Evolutionary conservation across 1,140 invertebrate genomes (phyloP).

Genomic region (Marisa cornuarietis): DNA sequence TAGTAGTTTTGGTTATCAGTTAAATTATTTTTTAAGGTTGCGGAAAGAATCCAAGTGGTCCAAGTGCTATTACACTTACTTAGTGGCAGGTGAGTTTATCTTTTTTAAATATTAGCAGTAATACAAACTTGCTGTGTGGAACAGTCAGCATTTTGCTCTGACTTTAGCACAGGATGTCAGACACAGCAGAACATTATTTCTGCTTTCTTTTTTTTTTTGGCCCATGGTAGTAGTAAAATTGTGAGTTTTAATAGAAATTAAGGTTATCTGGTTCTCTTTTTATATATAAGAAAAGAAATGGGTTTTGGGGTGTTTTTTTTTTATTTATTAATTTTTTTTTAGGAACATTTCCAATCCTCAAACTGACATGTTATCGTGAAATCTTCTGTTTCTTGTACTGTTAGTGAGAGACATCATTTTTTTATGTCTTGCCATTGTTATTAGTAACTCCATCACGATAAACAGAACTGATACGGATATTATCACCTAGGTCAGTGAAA

Average conservation of each 20-base stretch:
- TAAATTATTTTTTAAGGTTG: constrained; percentile 59
- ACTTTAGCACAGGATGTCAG: no score
- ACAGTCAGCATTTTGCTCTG: no score
- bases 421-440: constrained; percentile 4
- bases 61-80: constrained; percentile 77
- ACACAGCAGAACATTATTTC: no score
- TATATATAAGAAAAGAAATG: no score
- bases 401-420: neutral
- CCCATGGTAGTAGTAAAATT: no score
- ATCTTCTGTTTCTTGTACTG: no score
- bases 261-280: no score
- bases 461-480: neutral
- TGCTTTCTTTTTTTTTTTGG: no score
- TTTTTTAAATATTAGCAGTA: neutral
- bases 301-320: no score
- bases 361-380: neutral
- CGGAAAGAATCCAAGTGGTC: constrained; percentile 76
- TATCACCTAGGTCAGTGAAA: neutral
- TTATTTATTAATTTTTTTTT: no score
- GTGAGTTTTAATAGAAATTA: no score
- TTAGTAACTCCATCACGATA: neutral
- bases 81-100: constrained; percentile 70
- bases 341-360: neutral
- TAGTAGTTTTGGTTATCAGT: neutral
- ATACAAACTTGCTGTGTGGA: neutral